These are phyloP conservation scores for Troglohyphantes excavatus DNA, from an alignment of 2,888 invertebrate genomes.

Conservation along the genomic window DNA sequence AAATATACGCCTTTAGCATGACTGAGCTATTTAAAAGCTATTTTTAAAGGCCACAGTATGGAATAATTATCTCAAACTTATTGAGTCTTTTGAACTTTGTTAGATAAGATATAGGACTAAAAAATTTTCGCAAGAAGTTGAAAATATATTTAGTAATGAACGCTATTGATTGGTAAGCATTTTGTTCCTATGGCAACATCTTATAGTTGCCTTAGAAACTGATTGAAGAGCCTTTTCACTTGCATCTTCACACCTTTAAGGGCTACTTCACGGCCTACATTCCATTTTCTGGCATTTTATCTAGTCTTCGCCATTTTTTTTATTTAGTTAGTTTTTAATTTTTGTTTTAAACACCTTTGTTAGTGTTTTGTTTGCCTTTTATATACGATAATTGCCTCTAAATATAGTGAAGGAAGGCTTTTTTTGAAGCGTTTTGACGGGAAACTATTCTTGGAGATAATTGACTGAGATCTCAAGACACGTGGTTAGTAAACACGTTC, in stretches of 20 bases:
- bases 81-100: constrained; percentile 5
- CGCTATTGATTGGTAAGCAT: constrained; percentile 74
- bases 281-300: constrained; percentile 56
- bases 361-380: constrained; percentile 25
- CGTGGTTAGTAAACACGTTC: not conserved
- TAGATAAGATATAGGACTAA: constrained; percentile 22
- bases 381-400: constrained; percentile 16
- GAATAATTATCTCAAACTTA: not conserved
- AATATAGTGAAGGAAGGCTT: constrained; percentile 2
- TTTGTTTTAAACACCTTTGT: constrained; percentile 46
- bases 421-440: not conserved
- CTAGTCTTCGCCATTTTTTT: constrained; percentile 47
- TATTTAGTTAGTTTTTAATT: constrained; percentile 40
- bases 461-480: constrained; percentile 1
- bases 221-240: constrained; percentile 67
- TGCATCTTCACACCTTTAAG: constrained; percentile 60
- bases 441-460: constrained; percentile 25
- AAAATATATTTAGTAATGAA: constrained; percentile 75
- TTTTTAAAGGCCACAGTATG: not conserved
- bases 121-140: constrained; percentile 48
- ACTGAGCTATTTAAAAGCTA: too few species aligned
- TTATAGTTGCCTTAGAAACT: constrained; percentile 74
- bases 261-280: constrained; percentile 54
- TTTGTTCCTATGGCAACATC: constrained; percentile 71
- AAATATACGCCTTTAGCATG: too few species aligned